Evolutionary conservation across 2,888 invertebrate genomes (phyloP), one percentile per base, ranked within the genome.

Genomic region (Luperina testacea): DNA sequence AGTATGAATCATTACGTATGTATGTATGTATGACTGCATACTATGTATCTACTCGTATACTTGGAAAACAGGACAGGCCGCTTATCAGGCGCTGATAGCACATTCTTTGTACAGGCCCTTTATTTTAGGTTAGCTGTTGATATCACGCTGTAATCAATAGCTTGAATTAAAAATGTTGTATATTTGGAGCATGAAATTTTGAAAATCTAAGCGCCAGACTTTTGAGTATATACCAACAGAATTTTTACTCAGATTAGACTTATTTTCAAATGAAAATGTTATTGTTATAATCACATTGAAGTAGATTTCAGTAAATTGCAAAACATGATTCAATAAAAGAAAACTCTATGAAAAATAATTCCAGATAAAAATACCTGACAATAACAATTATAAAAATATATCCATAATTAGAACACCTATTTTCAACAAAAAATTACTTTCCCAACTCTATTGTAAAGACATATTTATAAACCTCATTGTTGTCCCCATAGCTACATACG

Each of bases 51-150:
- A 71, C 8, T 81, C 75, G 83, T 95, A 15, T 27, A 94, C 93
- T 94, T 88, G 92, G 95, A 96, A 95, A 95, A 94, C 94, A 93
- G 95, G 94, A 93, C 95, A 92, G 88, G 90, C 83, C 79, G 90
- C 92, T 95, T 95, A 96, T 96, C 95, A 87, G 69, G 32, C 27
- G 38, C 82, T 90, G 96, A 96, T 96, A 96, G 95, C 88, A 79
- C 75, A 90, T 91, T 91, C 90, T 92, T 92, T 89, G 89, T 88
- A 89, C 88, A 78, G 87, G 89, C 91, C 90, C 91, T 93, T 91
- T 90, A 91, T 92, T 92, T 91, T 88, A 91, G 91, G 92, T 91
- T 91, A 91, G 84, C 74, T 38, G 80, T 80, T 75, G 76, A 88
- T 91, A 90, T 88, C 80, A 77, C 79, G 75, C 45, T 83, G 81